These are phyloP conservation scores for Drepana falcataria DNA, from an alignment of 2,888 invertebrate species.

Conservation along the genomic window DNA sequence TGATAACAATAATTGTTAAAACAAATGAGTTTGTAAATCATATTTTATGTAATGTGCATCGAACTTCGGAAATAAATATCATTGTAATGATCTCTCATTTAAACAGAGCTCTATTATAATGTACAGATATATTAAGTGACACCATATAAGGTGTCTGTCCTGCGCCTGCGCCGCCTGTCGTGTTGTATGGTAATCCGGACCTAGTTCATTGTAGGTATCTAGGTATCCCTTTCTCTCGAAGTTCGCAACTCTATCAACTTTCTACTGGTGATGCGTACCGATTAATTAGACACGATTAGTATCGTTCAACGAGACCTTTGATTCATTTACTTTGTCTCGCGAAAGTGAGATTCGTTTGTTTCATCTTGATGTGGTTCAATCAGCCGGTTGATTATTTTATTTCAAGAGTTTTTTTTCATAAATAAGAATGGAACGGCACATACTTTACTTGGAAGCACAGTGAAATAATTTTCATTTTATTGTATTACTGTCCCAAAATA, in stretches of 20 bases:
- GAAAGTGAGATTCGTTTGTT: constrained; percentile 43
- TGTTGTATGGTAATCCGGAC: constrained; percentile 32
- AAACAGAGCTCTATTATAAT: too few species aligned
- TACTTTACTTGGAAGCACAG: too few species aligned
- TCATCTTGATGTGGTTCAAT: constrained; percentile 24
- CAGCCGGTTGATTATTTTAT: constrained; percentile 17
- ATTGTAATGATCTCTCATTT: too few species aligned
- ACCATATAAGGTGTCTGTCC: not conserved
- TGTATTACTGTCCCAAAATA: too few species aligned
- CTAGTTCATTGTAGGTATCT: constrained; percentile 32
- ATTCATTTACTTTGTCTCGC: constrained; percentile 36
- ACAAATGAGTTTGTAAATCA: too few species aligned
- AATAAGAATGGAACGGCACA: too few species aligned
- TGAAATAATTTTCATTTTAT: too few species aligned
- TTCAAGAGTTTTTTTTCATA: not conserved
- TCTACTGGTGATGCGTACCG: constrained; percentile 69
- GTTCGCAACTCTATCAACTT: constrained; percentile 55
- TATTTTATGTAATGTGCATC: too few species aligned
- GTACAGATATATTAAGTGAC: not conserved
- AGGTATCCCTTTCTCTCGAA: constrained; percentile 61
- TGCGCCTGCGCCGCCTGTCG: not conserved
- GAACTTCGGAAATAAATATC: too few species aligned
- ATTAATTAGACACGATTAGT: constrained; percentile 73
- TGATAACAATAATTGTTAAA: too few species aligned
- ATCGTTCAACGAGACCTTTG: constrained; percentile 46